Base-by-base conservation (phyloP, 2,888 invertebrate genomes). In the Chromoteleia sp. region DNA sequence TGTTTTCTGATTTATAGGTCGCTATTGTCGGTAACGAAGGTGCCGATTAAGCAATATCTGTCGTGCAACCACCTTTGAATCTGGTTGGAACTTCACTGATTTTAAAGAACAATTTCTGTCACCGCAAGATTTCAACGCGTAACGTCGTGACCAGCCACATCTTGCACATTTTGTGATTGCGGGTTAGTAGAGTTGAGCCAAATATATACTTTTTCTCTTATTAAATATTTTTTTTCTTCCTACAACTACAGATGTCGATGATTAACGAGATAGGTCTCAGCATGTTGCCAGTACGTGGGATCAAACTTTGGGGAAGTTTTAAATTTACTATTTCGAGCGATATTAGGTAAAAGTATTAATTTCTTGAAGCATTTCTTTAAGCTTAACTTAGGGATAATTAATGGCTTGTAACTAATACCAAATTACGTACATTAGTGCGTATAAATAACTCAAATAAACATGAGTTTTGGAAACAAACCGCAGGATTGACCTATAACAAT, bases 1-100 rank as follows among this genome's bases (percentile, higher is more conserved):
- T 48, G 36, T 70, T 25, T 25, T 48, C 8, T 48, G 56, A 68
- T 68, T 67, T 54, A 68, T 56, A 68, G 14, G 36, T 56, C 29
- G 12, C n/a, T 15, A 12, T 54, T 54, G 54, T 54, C 30, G 39
- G 5, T 25, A 39, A 52, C 21, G 39, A 29, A 39, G 39, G 39
- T 25, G 39, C 30, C 12, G 0, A 0, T 29, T 54, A 43, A 54
- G 54, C 43, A 67, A 65, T 25, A 12, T 15, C 65, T 65, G 17
- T 48, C 61, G 5, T 21, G 36, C 17, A 33, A 36, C 2, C 30
- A 17, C 15, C n/a, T 61, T 45, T 45, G 10, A 45, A 17, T 10
- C 19, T n/a, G 5, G 0, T 6, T 8, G 19, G n/a, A 56, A 36
- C 19, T 56, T 56, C 25, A 39, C 39, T 21, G 33, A 39, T 10